phyloP scores from a whole-genome alignment of 2,888 invertebrate species.

The Hyppa rectilinea region DNA sequence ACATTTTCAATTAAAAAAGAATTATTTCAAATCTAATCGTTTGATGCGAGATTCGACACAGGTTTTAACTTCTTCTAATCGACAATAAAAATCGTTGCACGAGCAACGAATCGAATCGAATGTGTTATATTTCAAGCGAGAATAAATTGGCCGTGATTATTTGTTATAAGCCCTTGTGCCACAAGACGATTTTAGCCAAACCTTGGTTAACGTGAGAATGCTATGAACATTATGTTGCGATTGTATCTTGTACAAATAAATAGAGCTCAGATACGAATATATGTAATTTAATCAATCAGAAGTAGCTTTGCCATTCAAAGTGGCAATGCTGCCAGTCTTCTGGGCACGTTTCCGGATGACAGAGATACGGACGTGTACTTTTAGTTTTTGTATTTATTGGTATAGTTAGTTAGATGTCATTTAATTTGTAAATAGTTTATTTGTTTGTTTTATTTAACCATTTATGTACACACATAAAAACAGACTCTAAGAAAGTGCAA shows the following conservation, averaged over 20 bases:
- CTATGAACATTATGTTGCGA: conserved; percentile 18
- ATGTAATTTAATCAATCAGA: not conserved
- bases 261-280: not conserved
- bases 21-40: conserved; percentile 45
- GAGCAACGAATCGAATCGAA: conserved; percentile 28
- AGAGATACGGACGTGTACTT: too few relatives aligned
- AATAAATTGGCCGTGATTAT: conserved; percentile 24
- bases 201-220: conserved; percentile 41
- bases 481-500: too few relatives aligned
- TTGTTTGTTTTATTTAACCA: too few relatives aligned
- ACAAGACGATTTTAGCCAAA: conserved; percentile 17
- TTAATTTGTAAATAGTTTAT: too few relatives aligned
- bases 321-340: too few relatives aligned
- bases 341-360: too few relatives aligned
- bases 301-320: too few relatives aligned
- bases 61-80: conserved; percentile 26
- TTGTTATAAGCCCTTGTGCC: conserved; percentile 24
- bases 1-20: conserved; percentile 32
- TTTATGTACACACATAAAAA: too few relatives aligned
- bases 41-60: conserved; percentile 33
- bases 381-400: too few relatives aligned
- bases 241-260: conserved; percentile 5
- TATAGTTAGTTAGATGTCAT: too few relatives aligned
- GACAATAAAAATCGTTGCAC: conserved; percentile 24
- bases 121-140: conserved; percentile 26